phyloP scores from a whole-genome alignment of 2,797 vertebrate species.

The Silurus lanzhouensis region DNA sequence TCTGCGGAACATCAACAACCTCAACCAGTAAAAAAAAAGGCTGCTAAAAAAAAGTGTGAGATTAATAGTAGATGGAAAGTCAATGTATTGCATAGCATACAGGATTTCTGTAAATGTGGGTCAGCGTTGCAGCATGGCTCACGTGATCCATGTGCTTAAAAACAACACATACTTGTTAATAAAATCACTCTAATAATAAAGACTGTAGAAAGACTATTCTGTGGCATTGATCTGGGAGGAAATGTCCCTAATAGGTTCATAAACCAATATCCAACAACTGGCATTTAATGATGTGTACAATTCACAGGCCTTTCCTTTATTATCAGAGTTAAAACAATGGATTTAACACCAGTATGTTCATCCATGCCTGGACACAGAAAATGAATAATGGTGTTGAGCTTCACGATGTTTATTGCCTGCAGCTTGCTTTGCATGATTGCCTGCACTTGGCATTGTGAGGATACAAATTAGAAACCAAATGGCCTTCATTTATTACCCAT shows the following conservation, averaged over 20 bases:
- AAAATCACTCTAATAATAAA: background rate
- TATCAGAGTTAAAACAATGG: background rate
- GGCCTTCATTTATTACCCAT: background rate
- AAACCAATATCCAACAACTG: no score
- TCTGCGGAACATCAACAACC: slow-evolving; percentile 28
- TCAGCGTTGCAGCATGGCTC: background rate
- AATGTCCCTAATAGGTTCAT: background rate
- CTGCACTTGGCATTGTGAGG: background rate
- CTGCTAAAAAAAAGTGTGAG: background rate
- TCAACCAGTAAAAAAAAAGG: background rate
- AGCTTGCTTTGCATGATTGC: background rate
- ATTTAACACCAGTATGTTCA: background rate
- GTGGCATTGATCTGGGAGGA: background rate
- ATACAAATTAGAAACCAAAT: background rate
- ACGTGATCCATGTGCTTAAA: background rate
- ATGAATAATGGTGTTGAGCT: background rate
- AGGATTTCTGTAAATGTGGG: background rate
- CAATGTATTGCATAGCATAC: background rate
- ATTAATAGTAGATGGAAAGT: background rate
- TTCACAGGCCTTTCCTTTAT: background rate
- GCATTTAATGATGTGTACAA: background rate
- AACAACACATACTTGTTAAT: background rate
- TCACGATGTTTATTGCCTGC: background rate
- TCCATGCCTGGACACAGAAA: background rate
- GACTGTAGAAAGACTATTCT: background rate